Conservation (phyloP, 2,113 vertebrate genomes). For the Diadophis punctatus region DNA sequence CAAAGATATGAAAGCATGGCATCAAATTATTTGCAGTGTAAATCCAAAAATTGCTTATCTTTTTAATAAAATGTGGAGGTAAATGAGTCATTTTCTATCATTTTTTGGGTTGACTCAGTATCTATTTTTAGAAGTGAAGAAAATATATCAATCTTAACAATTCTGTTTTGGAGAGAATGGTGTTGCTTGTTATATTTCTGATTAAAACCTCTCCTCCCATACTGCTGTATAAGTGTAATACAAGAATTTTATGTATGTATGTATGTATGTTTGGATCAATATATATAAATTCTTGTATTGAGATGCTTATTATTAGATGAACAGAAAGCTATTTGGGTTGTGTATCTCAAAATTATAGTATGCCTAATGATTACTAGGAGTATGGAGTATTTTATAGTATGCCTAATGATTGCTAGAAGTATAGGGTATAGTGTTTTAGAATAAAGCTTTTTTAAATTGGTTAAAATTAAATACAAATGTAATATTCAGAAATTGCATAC, state of each 20-base stretch:
- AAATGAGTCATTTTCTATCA: slow-evolving; percentile 69
- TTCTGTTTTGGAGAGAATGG: slow-evolving; percentile 46
- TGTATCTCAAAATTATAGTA: not conserved
- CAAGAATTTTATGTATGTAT: no score
- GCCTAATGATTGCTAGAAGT: slow-evolving; percentile 18
- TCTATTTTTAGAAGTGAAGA: slow-evolving; percentile 68
- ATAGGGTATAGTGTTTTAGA: slow-evolving; percentile 21
- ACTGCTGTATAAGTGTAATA: slow-evolving; percentile 12
- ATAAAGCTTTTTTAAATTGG: not conserved
- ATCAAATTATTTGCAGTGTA: slow-evolving; percentile 39
- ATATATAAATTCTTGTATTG: slow-evolving; percentile 37
- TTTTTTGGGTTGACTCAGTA: slow-evolving; percentile 72
- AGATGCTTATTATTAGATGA: slow-evolving; percentile 16
- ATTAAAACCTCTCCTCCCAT: not conserved
- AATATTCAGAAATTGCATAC: not conserved
- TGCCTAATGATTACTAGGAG: not conserved
- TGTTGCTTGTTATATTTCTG: not conserved
- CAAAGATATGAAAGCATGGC: not conserved
- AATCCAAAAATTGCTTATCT: slow-evolving; percentile 34
- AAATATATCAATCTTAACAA: slow-evolving; percentile 56
- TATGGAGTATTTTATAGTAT: slow-evolving; percentile 12
- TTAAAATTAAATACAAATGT: not conserved
- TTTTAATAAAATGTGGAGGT: slow-evolving; percentile 57
- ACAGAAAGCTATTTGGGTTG: slow-evolving; percentile 26
- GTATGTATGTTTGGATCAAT: no score